phyloP scores from a whole-genome alignment of 2,888 invertebrate species.

The Lobophora halterata region DNA sequence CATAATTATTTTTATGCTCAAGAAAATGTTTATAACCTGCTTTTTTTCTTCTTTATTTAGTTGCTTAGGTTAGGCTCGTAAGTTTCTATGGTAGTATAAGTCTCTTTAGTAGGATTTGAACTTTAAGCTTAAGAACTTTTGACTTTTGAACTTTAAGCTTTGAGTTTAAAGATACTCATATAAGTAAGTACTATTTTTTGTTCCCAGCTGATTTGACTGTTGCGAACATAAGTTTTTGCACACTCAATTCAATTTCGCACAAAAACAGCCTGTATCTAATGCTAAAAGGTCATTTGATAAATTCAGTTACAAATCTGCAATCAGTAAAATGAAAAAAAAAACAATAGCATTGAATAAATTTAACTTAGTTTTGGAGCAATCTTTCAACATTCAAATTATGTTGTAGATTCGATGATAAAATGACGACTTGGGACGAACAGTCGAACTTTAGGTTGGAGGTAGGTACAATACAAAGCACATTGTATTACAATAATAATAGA shows the following conservation, averaged over 20 bases:
- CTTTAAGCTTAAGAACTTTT: too few species aligned
- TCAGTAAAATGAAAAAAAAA: too few species aligned
- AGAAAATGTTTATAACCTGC: too few species aligned
- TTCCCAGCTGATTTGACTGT: conserved; percentile 2
- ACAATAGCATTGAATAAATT: conserved; percentile 12
- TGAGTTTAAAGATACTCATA: conserved; percentile 11
- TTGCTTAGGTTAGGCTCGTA: too few species aligned
- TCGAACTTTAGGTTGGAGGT: conserved; percentile 47
- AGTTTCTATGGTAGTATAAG: too few species aligned
- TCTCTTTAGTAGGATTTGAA: too few species aligned
- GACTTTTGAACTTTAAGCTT: conserved; percentile 6
- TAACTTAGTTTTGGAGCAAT: conserved; percentile 10
- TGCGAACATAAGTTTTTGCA: conserved; percentile 11
- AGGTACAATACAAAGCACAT: conserved; percentile 39
- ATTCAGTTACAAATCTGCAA: neutral
- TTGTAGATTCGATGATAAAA: conserved; percentile 20
- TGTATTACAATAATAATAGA: conserved; percentile 56
- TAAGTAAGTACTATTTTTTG: conserved; percentile 9
- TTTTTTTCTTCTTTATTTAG: too few species aligned
- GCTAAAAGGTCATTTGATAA: conserved; percentile 12
- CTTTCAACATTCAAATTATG: conserved; percentile 10
- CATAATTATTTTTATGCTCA: too few species aligned
- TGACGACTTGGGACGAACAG: conserved; percentile 42
- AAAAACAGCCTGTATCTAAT: conserved; percentile 15
- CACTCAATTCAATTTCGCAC: conserved; percentile 11